A percentile compares a stretch with the other conserved stretches of the same genome.
These are phyloP conservation scores for Acleris holmiana DNA, from an alignment of 2,888 invertebrate species.

Conservation along the genomic window DNA sequence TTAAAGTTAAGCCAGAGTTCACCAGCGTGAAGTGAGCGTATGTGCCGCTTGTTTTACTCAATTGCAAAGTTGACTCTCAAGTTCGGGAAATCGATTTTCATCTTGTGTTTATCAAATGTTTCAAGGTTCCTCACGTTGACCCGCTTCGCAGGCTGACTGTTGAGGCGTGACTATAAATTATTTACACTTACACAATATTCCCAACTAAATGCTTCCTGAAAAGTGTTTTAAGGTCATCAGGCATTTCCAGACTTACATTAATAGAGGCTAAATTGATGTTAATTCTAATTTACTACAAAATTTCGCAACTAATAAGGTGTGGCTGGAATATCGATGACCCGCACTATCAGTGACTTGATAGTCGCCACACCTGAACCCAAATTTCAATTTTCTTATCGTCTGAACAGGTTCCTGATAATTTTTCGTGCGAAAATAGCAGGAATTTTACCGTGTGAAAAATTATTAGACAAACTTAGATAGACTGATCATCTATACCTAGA, in stretches of 20 bases:
- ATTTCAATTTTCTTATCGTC: constrained; percentile 61
- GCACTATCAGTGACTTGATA: constrained; percentile 51
- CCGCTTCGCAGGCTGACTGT: constrained; percentile 5
- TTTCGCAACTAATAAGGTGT: constrained; percentile 30
- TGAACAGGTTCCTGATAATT: constrained; percentile 49
- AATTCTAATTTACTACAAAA: background rate
- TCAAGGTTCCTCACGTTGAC: constrained; percentile 64
- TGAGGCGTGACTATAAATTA: no score
- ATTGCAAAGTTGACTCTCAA: constrained; percentile 79
- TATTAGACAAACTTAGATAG: background rate
- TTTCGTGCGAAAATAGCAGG: constrained; percentile 56
- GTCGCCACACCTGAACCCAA: constrained; percentile 74
- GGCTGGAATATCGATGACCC: constrained; percentile 39
- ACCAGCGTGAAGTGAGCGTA: constrained; percentile 61
- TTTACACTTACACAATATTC: no score
- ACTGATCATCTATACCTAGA: background rate
- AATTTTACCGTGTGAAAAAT: constrained; percentile 15
- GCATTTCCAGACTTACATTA: no score
- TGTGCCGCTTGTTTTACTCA: constrained; percentile 75
- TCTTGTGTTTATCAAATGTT: constrained; percentile 79
- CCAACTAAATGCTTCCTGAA: no score
- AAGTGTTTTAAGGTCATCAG: no score
- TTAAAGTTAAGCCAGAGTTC: constrained; percentile 84
- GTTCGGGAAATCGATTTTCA: constrained; percentile 81
- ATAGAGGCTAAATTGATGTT: no score